Percentiles rank a stretch among this genome's conserved stretches.
Evolutionary conservation across 2,888 invertebrate species (phyloP).

Genomic region (Ariolimax columbianus): DNA sequence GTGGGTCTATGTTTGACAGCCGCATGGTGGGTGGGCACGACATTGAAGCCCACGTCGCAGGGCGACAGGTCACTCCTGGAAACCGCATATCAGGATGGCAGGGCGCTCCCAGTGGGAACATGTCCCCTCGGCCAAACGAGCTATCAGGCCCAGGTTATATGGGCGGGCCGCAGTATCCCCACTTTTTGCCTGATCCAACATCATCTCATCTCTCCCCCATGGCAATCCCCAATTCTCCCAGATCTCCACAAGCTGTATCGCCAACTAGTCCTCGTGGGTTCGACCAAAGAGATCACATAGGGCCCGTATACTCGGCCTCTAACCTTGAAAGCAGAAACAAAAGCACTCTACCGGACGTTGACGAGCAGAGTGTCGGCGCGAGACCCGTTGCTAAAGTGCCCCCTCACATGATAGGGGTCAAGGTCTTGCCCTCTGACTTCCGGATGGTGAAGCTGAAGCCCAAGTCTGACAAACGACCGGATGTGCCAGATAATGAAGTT

Average conservation of each 20-base stretch:
- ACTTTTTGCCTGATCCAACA: not conserved
- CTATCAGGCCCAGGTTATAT: not conserved
- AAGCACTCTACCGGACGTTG: constrained; percentile 34
- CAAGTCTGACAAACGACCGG: constrained; percentile 43
- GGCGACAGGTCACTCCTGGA: not conserved
- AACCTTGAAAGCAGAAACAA: constrained; percentile 68
- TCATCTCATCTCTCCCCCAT: constrained; percentile 55
- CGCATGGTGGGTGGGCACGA: no score
- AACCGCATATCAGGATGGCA: constrained; percentile 28
- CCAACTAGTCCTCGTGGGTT: constrained; percentile 51
- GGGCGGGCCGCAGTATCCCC: not conserved
- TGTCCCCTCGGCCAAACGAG: constrained; percentile 28
- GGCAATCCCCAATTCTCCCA: constrained; percentile 38
- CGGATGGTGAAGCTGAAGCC: constrained; percentile 56
- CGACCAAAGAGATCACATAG: constrained; percentile 28
- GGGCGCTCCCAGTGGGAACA: not conserved
- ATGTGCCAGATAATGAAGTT: constrained; percentile 38
- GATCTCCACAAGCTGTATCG: constrained; percentile 9
- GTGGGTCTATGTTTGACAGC: not conserved
- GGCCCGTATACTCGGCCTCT: constrained; percentile 65
- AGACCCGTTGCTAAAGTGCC: constrained; percentile 74
- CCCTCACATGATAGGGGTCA: constrained; percentile 68
- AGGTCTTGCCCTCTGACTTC: constrained; percentile 68
- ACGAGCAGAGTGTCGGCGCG: constrained; percentile 45
- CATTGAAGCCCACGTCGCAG: not conserved